These are phyloP conservation scores for Oopsacas minuta DNA, from an alignment of 37 sponge, comb jelly and placozoan species.

Conservation along the genomic window DNA sequence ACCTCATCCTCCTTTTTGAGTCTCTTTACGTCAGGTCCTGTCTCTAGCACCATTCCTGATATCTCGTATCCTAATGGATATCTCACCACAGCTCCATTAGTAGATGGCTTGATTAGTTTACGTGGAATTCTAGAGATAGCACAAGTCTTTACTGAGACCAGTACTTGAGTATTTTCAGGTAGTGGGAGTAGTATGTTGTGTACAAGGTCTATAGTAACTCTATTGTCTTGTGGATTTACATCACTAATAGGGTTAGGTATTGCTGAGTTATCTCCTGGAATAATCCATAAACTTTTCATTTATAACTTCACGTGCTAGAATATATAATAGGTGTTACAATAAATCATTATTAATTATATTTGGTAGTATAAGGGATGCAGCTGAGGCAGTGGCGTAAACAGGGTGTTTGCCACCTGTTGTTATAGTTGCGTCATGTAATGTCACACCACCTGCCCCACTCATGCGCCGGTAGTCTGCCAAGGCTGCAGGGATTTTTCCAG, in stretches of 20 bases:
- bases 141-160: slow-evolving; percentile 53
- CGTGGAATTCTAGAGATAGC: slow-evolving; percentile 37
- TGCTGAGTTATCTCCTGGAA: not conserved
- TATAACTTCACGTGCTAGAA: too few species aligned
- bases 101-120: slow-evolving; percentile 20
- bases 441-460: too few species aligned
- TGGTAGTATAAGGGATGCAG: too few species aligned
- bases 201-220: not conserved
- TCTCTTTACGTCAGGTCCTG: slow-evolving; percentile 31
- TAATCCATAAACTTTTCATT: not conserved
- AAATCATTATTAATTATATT: too few species aligned
- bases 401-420: too few species aligned
- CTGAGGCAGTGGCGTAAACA: too few species aligned
- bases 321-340: too few species aligned
- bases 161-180: slow-evolving; percentile 34
- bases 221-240: not conserved
- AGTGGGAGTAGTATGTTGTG: slow-evolving; percentile 21
- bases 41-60: slow-evolving; percentile 55
- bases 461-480: too few species aligned
- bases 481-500: too few species aligned
- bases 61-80: slow-evolving; percentile 57
- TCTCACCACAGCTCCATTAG: slow-evolving; percentile 20
- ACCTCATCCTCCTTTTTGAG: slow-evolving; percentile 44
- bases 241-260: not conserved
- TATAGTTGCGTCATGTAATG: too few species aligned